Base-by-base conservation (phyloP, 2,888 invertebrate genomes). In the Mythimna pallens region DNA sequence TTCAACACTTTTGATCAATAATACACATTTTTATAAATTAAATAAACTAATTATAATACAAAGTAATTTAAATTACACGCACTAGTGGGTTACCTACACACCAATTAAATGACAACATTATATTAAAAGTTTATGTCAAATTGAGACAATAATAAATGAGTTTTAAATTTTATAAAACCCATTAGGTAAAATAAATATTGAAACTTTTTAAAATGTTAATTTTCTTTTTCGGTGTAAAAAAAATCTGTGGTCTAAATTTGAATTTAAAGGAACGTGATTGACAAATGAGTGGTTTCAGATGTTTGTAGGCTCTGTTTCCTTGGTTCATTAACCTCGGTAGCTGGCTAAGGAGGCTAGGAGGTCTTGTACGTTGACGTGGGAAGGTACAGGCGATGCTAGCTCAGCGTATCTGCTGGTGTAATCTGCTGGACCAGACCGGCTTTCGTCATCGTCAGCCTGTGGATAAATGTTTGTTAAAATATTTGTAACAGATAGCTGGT, bases 321-420 rank as follows among this genome's bases (percentile, higher is more conserved):
- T 12, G 30, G 43, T 59, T 10, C 6, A 0, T 34, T 70, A 65
- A 0, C 59, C 22, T 54, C 61, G 74, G 4, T 55, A 17, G 68
- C 86, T 84, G 22, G 90, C 82, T 0, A 95, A 86, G 10, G 85
- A 88, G 0, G 88, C 83, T 0, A 94, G 71, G 0, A 95, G 79
- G 0, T 92, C 90, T 0, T 87, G 83, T 0, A 93, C 80, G 73
- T 94, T 89, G 5, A 94, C 80, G 59, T 92, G 30, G 0, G 87
- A 20, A 0, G 95, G 95, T 0, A 92, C 85, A 0, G 94, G 94
- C 0, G 93, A 90, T 0, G 95, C 94, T 3, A 95, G 71, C 66
- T 93, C 93, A 0, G 95, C 95, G 50, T 95, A 95, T 6, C 83
- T 85, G 43, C 87, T 85, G 0, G 93, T 94, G 72, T 82, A 94